Evolutionary conservation across 2,113 vertebrate species (phyloP).

Genomic region (Gadus chalcogrammus): DNA sequence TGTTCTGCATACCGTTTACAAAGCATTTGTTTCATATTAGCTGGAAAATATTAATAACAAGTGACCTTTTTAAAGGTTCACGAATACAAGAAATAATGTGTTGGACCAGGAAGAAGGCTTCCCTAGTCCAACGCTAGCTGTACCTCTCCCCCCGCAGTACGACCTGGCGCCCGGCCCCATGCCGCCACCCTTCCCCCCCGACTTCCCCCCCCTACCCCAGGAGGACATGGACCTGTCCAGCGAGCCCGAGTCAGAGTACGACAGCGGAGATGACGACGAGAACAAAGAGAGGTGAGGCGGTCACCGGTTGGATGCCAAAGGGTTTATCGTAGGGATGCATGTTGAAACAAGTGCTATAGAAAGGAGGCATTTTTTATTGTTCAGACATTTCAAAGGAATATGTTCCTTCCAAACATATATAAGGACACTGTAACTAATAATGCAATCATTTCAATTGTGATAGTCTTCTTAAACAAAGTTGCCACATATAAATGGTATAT

Average conservation of each 20-base stretch:
- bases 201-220: constrained; percentile 87
- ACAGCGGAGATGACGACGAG: constrained; percentile 89
- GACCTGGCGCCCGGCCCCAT: constrained; percentile 75
- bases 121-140: background rate
- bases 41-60: background rate
- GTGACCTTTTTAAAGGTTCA: no score
- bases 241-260: constrained; percentile 89
- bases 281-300: constrained; percentile 84
- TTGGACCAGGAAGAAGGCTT: background rate
- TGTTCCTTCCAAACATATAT: background rate
- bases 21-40: background rate
- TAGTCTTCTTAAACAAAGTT: no score
- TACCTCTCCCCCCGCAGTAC: constrained; percentile 69
- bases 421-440: background rate
- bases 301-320: no score
- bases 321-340: no score
- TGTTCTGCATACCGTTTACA: background rate
- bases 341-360: background rate
- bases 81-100: no score
- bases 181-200: constrained; percentile 82
- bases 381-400: background rate
- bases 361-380: background rate
- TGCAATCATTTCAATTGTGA: no score
- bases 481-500: no score
- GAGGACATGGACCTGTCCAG: constrained; percentile 79